Conservation (phyloP, 2,797 vertebrate species). For the Sebastolobus alascanus region DNA sequence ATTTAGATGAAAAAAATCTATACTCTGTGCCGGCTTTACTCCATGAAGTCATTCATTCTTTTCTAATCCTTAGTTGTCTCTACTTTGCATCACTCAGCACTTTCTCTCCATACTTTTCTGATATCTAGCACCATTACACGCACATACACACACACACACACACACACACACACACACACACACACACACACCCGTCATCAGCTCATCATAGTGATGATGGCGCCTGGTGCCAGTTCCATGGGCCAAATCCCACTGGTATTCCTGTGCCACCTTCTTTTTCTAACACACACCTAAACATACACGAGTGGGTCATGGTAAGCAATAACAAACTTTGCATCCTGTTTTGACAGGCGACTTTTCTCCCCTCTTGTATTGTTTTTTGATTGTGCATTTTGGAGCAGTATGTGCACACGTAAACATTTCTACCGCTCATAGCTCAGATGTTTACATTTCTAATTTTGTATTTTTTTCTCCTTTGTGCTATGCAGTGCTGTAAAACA, state of each 20-base stretch:
- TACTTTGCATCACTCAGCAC: constrained; percentile 38
- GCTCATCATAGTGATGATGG: constrained; percentile 24
- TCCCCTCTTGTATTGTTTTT: neutral
- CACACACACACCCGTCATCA: constrained; percentile 25
- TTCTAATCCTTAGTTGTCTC: constrained; percentile 23
- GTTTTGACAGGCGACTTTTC: constrained; percentile 35
- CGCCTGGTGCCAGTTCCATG: neutral
- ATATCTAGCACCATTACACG: neutral
- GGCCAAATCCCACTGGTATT: constrained; percentile 16
- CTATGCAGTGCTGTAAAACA: too few species aligned
- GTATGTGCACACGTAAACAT: too few species aligned
- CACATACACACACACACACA: constrained; percentile 2
- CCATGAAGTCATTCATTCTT: constrained; percentile 22
- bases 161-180: constrained; percentile 10
- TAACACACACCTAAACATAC: constrained; percentile 7
- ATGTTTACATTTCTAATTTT: too few species aligned
- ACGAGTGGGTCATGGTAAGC: neutral
- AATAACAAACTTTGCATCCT: constrained; percentile 18
- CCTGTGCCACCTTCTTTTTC: neutral
- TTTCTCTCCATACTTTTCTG: constrained; percentile 10
- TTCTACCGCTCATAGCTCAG: too few species aligned
- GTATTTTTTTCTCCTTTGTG: too few species aligned
- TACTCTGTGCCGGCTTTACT: neutral
- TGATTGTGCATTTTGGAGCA: neutral
- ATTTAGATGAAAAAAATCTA: neutral